Conservation (phyloP, 1,140 invertebrate species). For the Hypsibius dujardini region DNA sequence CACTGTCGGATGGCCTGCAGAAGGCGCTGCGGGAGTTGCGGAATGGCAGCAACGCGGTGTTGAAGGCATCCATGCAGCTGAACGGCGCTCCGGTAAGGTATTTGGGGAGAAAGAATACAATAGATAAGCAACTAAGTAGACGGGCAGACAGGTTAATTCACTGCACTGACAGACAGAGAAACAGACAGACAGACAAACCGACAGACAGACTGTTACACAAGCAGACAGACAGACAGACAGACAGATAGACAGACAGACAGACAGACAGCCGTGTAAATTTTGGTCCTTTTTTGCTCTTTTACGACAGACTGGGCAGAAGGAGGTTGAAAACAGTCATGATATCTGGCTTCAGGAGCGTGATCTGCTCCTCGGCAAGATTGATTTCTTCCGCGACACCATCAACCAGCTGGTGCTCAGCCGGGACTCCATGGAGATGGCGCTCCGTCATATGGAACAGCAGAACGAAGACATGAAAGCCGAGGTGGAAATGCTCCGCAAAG, state of each 20-base stretch:
- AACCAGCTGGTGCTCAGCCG: constrained; percentile 9
- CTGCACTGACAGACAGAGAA: too few species aligned
- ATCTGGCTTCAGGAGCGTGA: background rate
- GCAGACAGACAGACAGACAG: too few species aligned
- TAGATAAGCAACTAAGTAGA: too few species aligned
- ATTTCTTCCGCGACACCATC: constrained; percentile 14
- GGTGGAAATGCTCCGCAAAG: constrained; percentile 25
- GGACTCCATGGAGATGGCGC: constrained; percentile 9
- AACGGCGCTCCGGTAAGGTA: background rate
- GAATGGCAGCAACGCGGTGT: background rate
- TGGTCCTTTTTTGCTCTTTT: background rate
- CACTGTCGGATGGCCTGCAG: background rate
- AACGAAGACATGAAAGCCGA: constrained; percentile 26
- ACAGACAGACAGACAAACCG: too few species aligned
- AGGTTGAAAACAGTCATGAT: constrained; percentile 4
- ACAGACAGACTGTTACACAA: too few species aligned
- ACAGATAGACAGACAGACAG: too few species aligned
- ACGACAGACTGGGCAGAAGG: background rate
- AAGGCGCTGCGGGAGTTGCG: background rate
- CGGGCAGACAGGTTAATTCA: too few species aligned
- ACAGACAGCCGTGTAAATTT: too few species aligned
- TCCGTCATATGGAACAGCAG: constrained; percentile 23
- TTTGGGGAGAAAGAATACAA: too few species aligned
- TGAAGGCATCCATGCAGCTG: background rate
- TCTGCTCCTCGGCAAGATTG: background rate